Conservation (phyloP, 2,888 invertebrate genomes). For the Netelia melanura region DNA sequence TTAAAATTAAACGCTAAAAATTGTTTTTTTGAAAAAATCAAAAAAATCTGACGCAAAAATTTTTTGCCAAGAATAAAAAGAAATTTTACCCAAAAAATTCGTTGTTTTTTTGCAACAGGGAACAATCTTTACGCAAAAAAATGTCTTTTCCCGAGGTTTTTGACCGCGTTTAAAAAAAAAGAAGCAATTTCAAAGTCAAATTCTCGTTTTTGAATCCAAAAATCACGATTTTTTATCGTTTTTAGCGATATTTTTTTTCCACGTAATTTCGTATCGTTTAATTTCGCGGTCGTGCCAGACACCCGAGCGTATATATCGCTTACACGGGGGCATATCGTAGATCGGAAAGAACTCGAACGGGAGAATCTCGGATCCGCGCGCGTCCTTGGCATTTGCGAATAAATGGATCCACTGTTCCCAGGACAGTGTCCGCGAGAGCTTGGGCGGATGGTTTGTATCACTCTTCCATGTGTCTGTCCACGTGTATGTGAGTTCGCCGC, state of each 20-base stretch:
- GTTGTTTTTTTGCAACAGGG: too few species aligned
- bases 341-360: constrained; percentile 53
- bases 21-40: too few species aligned
- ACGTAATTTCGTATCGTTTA: constrained; percentile 39
- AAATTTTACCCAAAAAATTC: too few species aligned
- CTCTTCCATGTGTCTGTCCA: constrained; percentile 2
- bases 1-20: too few species aligned
- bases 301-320: constrained; percentile 37
- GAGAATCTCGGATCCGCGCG: constrained; percentile 55
- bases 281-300: constrained; percentile 36
- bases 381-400: constrained; percentile 83
- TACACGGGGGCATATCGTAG: constrained; percentile 28
- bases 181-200: too few species aligned
- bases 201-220: too few species aligned
- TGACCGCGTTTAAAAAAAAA: too few species aligned
- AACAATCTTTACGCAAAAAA: too few species aligned
- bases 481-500: constrained; percentile 38
- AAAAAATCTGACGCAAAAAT: too few species aligned
- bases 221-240: background rate
- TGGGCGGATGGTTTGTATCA: constrained; percentile 49
- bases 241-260: constrained; percentile 24
- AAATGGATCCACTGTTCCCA: constrained; percentile 82
- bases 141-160: too few species aligned
- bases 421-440: constrained; percentile 51
- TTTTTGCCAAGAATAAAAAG: too few species aligned